Conservation (phyloP, 2,797 vertebrate species). For the Hydrophis major region DNA sequence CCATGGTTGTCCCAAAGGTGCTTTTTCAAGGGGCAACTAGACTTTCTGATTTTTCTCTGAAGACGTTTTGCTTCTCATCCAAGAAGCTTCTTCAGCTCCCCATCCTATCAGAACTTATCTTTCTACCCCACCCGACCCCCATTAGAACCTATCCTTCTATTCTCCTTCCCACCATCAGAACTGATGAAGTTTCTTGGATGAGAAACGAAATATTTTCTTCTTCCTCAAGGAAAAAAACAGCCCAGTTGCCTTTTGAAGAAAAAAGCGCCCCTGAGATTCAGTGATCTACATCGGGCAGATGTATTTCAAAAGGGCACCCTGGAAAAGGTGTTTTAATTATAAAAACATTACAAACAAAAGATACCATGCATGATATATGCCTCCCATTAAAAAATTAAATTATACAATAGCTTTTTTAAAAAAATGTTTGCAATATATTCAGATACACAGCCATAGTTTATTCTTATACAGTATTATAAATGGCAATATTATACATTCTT, state of each 20-base stretch:
- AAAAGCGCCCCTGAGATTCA: neutral
- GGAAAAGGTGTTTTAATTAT: slow-evolving; percentile 13
- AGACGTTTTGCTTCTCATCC: no score
- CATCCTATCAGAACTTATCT: no score
- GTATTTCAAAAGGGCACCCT: neutral
- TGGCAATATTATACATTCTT: neutral
- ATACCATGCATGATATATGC: neutral
- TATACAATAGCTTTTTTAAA: neutral
- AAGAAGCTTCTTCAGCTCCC: no score
- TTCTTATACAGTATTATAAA: neutral
- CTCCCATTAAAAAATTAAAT: neutral
- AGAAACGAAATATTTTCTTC: neutral
- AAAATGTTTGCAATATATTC: neutral
- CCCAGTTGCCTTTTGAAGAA: neutral
- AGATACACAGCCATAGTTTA: neutral
- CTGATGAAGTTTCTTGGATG: neutral
- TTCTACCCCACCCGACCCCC: no score
- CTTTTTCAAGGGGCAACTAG: no score
- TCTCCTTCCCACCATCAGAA: neutral
- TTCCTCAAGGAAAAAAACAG: no score
- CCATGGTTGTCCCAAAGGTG: no score
- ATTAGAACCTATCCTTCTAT: neutral
- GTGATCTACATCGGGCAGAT: neutral
- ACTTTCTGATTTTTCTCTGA: no score
- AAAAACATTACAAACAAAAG: neutral